Evolutionary conservation across 2,113 vertebrate genomes (phyloP), one percentile per base, ranked within the genome.

Genomic region (Cyprinodon variegatus): DNA sequence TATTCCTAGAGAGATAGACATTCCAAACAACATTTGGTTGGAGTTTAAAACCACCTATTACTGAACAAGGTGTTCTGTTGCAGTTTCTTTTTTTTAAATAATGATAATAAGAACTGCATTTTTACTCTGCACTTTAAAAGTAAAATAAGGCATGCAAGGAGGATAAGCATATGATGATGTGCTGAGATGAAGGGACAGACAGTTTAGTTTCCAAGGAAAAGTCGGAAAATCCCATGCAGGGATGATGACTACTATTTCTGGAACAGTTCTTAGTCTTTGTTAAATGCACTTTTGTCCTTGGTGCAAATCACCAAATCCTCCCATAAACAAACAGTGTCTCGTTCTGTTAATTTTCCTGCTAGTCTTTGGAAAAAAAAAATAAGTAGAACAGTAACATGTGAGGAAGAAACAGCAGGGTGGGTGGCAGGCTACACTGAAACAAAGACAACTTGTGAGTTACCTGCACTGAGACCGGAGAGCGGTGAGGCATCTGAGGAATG

Each of bases 401-500:
- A 68, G 68, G 77, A 88, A 82, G 83, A 81, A 79, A 83, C 87
- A 89, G 71, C 64, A n/a, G 72, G 70, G 75, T 75, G 83, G 77
- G 84, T 68, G 74, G 67, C 76, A 72, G 69, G 82, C 76, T 62
- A 48, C 68, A 50, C 73, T 75, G 71, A 62, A 81, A 84, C 46
- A 88, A 85, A 85, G 90, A 87, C 68, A n/a, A 65, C 66, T 36
- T 84, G 83, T 87, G 84, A 90, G 81, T 90, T 87, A 43, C 64
- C 40, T 65, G n/a, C 46, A 12, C 39, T 69, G 69, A 81, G 75
- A 85, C 76, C 82, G 78, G 78, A 83, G 83, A 83, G 69, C 65
- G 83, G 86, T 50, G 69, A 88, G 78, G 83, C 83, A 89, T 91
- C 77, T 89, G 83, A 89, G 90, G 86, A 93, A 91, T 85, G 82